Percentiles rank a stretch among this genome's conserved stretches.
Conservation (phyloP, 2,797 vertebrate genomes). For the Dendrocincla tyrannina region DNA sequence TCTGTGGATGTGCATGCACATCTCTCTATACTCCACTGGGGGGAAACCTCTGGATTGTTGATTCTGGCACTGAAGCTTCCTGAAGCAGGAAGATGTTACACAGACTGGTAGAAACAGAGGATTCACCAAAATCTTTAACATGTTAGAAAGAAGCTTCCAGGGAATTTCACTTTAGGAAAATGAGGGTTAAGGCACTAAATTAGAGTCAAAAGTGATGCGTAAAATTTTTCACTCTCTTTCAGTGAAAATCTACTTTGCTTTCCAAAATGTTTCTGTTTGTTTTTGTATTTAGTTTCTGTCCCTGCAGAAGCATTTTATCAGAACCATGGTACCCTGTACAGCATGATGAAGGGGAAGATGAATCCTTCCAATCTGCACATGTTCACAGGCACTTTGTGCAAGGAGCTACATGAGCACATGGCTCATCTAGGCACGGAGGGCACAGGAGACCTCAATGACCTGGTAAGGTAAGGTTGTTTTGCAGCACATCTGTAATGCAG, state of each 20-base stretch:
- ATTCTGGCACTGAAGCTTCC: neutral
- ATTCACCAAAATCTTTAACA: neutral
- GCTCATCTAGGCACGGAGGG: constrained; percentile 70
- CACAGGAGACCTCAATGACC: constrained; percentile 64
- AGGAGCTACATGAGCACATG: constrained; percentile 76
- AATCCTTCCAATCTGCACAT: constrained; percentile 64
- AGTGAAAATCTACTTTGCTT: neutral
- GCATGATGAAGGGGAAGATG: constrained; percentile 78
- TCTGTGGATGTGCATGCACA: fast-evolving
- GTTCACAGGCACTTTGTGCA: constrained; percentile 67
- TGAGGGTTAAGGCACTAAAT: neutral
- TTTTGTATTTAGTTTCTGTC: constrained; percentile 72
- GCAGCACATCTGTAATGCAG: neutral
- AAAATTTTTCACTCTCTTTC: neutral
- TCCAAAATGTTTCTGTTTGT: neutral
- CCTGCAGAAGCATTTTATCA: constrained; percentile 79
- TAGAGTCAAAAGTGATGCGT: neutral
- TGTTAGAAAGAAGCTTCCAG: neutral
- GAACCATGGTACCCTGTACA: constrained; percentile 74
- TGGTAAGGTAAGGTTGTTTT: constrained; percentile 77
- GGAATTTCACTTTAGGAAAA: neutral
- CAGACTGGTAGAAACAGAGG: neutral
- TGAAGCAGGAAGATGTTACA: neutral
- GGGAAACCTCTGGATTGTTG: neutral
- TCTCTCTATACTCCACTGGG: neutral